These are phyloP conservation scores for Crenuchus spilurus DNA, from an alignment of 2,797 vertebrate species.

Conservation along the genomic window DNA sequence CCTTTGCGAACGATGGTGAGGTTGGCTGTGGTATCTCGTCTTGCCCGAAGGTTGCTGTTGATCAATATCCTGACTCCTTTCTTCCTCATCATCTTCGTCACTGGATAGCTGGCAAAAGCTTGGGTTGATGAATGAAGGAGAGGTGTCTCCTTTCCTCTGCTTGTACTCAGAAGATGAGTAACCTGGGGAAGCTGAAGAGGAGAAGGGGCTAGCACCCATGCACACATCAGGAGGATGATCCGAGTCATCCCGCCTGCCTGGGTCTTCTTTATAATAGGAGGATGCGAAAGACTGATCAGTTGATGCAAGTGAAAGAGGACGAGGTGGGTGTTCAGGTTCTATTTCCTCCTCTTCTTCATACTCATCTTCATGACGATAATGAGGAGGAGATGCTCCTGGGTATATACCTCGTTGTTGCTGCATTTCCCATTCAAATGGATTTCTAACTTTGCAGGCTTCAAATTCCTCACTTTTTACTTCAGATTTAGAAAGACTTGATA, in stretches of 20 bases:
- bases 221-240: slow-evolving; percentile 60
- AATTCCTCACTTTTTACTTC: slow-evolving; percentile 66
- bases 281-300: slow-evolving; percentile 78
- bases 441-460: slow-evolving; percentile 65
- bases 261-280: slow-evolving; percentile 71
- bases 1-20: slow-evolving; percentile 58
- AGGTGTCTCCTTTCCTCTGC: slow-evolving; percentile 87
- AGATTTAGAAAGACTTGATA: slow-evolving; percentile 57
- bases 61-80: slow-evolving; percentile 75
- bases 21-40: slow-evolving; percentile 76
- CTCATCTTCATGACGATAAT: slow-evolving; percentile 78
- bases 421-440: slow-evolving; percentile 76
- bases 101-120: slow-evolving; percentile 83
- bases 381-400: slow-evolving; percentile 78
- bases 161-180: slow-evolving; percentile 84
- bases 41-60: slow-evolving; percentile 80
- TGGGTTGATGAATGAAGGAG: slow-evolving; percentile 96
- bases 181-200: slow-evolving; percentile 73
- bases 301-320: slow-evolving; percentile 84
- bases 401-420: slow-evolving; percentile 74
- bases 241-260: slow-evolving; percentile 66
- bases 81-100: slow-evolving; percentile 87
- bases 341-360: slow-evolving; percentile 79
- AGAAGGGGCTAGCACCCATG: slow-evolving; percentile 69
- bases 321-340: slow-evolving; percentile 81